These are phyloP conservation scores for Hyperopisus bebe DNA, from an alignment of 2,113 vertebrate genomes.

Conservation along the genomic window DNA sequence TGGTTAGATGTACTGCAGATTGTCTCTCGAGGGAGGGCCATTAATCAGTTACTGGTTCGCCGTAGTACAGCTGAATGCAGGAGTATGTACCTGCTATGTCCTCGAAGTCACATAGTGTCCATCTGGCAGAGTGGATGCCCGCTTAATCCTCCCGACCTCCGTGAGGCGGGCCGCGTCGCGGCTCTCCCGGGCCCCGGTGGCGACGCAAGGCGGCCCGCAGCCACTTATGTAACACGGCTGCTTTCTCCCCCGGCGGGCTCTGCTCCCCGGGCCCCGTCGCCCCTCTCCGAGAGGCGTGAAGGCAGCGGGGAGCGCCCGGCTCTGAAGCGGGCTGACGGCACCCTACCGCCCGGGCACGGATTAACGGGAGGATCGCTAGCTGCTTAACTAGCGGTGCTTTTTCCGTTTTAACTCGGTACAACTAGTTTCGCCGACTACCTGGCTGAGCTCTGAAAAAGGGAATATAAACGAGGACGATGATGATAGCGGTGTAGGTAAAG, in stretches of 20 bases:
- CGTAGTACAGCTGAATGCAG: too few relatives aligned
- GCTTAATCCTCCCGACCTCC: not conserved
- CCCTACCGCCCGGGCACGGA: conserved; percentile 14
- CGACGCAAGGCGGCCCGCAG: not conserved
- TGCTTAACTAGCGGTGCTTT: conserved; percentile 35
- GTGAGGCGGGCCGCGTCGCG: not conserved
- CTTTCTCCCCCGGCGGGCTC: not conserved
- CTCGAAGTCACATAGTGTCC: not conserved
- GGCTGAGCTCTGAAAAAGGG: not conserved
- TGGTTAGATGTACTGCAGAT: not conserved
- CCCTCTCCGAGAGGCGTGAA: not conserved
- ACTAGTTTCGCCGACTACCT: not conserved
- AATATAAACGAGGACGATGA: not conserved
- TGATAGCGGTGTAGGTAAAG: not conserved
- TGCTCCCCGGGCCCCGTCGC: not conserved
- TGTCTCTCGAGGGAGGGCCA: too few relatives aligned
- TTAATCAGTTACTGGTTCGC: not conserved
- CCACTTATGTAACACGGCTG: conserved; percentile 18
- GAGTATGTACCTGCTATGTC: not conserved
- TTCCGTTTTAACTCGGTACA: not conserved
- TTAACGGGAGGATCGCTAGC: conserved; percentile 19
- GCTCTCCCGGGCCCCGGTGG: not conserved
- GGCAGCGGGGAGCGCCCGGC: not conserved
- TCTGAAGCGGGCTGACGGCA: not conserved
- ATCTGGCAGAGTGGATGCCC: not conserved